Evolutionary conservation across 2,113 vertebrate genomes (phyloP), one percentile per base, ranked within the genome.

Genomic region (Caretta caretta): DNA sequence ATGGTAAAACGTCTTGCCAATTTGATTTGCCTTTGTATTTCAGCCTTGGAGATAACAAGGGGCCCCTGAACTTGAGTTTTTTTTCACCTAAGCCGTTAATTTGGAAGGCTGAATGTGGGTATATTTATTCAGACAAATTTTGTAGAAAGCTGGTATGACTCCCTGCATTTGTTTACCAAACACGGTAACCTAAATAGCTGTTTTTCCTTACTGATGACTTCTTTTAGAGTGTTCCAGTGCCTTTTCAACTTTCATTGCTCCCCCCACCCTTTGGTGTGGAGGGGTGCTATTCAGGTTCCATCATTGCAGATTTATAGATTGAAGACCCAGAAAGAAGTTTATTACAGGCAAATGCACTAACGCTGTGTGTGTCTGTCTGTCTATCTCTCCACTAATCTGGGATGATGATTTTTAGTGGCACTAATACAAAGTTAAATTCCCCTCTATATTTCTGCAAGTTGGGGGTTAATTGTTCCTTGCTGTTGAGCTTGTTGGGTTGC

Each of bases 211-310:
- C 22, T 27, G 25, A 9, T 76, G 22, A 13, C 5, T 78, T 75
- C 35, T 42, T 69, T 46, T 38, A n/a, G 65, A 10, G 65, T 84
- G 48, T 92, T 88, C 17, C 57, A 3, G 11, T 19, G 10, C 46
- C 8, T 57, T 78, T 25, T 38, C 27, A 48, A 7, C 7, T 80
- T 96, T 96, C 86, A 94, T 90, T 94, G 94, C 91, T 69, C 10
- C 8, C 86, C 48, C 82, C 92, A 53, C 7, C 48, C 10, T 92
- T 86, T 19, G 48, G 57, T 86, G 24, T 88, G 83, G 83, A 88
- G 86, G 89, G 86, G 38, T 13, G 29, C 89, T 88, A 84, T 53
- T 93, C 78, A 54, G 5, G 8, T 94, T 94, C 62, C 57, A 80
- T 75, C 62, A 95, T 72, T 62, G 83, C 94, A 94, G 83, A 24